Base-by-base conservation (phyloP, 2,797 vertebrate species). In the Austrolebias charrua region DNA sequence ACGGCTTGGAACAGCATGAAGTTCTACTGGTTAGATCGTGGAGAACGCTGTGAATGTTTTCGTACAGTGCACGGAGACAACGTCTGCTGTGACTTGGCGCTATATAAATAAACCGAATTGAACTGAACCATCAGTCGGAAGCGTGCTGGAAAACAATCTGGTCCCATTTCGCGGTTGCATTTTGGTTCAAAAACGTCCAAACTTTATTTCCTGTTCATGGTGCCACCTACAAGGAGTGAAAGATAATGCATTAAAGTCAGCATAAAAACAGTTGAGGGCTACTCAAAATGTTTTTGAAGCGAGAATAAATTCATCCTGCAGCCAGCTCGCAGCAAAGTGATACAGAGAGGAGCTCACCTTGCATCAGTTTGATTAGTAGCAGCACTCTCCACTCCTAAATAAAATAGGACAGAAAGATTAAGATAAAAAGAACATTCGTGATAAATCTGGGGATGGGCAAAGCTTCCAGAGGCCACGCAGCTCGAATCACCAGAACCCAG, bases 401-500 rank as follows among this genome's bases (percentile, higher is more conserved):
- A 16, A 35, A 35, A 14, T 4, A 33, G 18, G 46, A 20, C 12
- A 20, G 31, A 20, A 8, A 13, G 55, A 35, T 54, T 63, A n/a
- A 54, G 45, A 47, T 55, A 7, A 4, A 46, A 10, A 2, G 15
- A 24, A 38, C 9, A 35, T 13, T 40, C 38, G 13, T 47, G 38
- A 4, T 54, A 55, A 83, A 83, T 65, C 62, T 47, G 0, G 7
- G 35, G 24, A 18, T 4, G 31, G 55, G 54, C 43, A 44, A 71
- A 67, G 57, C 55, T 67, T 71, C 73, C 60, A 24, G 64, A 66
- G 56, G 46, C 28, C 49, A 19, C 3, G 13, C 33, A 3, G 3
- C 46, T 69, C 50, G 80, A 65, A 71, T 76, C 46, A 24, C 7
- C 15, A 52, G 45, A 54, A 51, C 58, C 55, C 4, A 1, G 67